Base-by-base conservation (phyloP, 2,888 invertebrate species). In the Drosophila histrio region DNA sequence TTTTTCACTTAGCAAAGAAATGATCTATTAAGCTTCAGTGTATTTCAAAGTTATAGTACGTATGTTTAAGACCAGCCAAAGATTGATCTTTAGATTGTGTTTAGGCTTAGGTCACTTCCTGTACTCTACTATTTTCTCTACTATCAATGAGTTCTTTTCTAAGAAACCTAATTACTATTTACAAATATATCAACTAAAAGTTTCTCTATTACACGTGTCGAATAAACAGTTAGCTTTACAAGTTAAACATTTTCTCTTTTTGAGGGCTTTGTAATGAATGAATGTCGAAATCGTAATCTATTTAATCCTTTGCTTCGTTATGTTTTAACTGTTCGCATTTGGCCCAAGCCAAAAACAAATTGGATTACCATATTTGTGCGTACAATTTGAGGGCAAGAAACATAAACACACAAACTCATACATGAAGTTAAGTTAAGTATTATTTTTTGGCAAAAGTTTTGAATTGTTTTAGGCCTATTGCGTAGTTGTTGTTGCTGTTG, bases 371-470 rank as follows among this genome's bases (percentile, higher is more conserved):
- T 60, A 32, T 60, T 30, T n/a, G 67, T 44, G 57, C 49, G 53
- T 44, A 50, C 26, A 38, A 38, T 38, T 63, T 28, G 54, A 56
- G 56, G 52, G 30, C 70, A 54, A 58, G 36, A 56, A 53, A 56
- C 56, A 56, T 36, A 19, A 24, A 7, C 34, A 46, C 17, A 36
- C 17, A 56, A 11, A 22, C 49, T 15, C 49, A 49, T 22, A 34
- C 34, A 54, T 13, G n/a, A 56, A 34, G 19, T 34, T 8, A 24
- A 46, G 26, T 57, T 57, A 47, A 28, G 24, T 26, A 56, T 56
- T 46, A 56, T 57, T 30, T 30, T 56, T 59, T 57, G 70, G 49
- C 61, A 66, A 64, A 58, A 58, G 58, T 63, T 74, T 71, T 52
- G 28, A 60, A 52, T 59, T 61, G 65, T 64, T 77, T 39, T 43